Conservation (phyloP, 2,888 invertebrate genomes). For the Globia sparganii region DNA sequence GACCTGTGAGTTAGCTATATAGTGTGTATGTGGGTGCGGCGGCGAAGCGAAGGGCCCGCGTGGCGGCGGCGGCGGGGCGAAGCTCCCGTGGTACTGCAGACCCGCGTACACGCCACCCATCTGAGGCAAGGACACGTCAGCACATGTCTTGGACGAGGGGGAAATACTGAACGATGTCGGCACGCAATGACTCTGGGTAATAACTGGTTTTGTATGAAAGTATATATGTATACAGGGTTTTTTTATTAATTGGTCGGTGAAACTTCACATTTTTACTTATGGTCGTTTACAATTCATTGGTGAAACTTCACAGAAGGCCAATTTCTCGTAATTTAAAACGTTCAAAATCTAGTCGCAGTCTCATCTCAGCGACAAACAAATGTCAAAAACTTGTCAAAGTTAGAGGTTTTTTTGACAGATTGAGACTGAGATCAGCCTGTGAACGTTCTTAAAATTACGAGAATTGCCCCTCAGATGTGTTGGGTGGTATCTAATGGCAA, state of each 20-base stretch:
- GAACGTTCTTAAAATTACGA: too few species aligned
- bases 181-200: background rate
- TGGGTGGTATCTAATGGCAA: too few species aligned
- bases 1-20: slow-evolving; percentile 80
- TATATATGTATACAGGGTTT: background rate
- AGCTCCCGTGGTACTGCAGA: slow-evolving; percentile 82
- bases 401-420: too few species aligned
- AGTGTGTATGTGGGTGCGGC: slow-evolving; percentile 82
- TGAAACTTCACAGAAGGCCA: background rate
- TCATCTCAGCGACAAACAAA: too few species aligned
- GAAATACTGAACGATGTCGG: slow-evolving; percentile 33
- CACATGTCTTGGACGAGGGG: background rate
- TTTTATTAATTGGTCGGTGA: background rate
- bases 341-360: too few species aligned
- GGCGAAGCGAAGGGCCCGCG: slow-evolving; percentile 85
- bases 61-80: slow-evolving; percentile 79
- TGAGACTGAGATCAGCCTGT: too few species aligned
- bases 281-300: background rate
- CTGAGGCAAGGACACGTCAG: slow-evolving; percentile 68
- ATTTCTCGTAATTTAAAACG: too few species aligned
- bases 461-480: too few species aligned
- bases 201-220: too few species aligned
- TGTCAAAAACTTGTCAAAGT: too few species aligned
- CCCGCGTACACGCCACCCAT: slow-evolving; percentile 88
- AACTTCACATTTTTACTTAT: background rate